Conservation (phyloP, 2,888 invertebrate genomes). For the Drosophila macrospina region DNA sequence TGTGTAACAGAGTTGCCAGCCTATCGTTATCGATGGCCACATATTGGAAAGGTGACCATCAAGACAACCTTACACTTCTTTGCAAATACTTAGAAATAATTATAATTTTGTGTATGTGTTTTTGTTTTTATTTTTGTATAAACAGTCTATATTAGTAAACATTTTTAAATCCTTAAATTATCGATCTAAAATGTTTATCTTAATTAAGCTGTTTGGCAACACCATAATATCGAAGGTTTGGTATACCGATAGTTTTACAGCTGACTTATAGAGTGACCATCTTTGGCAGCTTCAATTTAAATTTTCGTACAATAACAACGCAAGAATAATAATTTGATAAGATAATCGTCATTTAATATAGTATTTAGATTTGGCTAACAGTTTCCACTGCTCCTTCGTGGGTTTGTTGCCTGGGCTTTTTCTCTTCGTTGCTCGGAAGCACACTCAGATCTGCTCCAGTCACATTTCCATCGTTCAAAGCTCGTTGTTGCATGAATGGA, state of each 20-base stretch:
- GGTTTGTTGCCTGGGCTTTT: slow-evolving; percentile 4
- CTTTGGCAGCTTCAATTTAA: not conserved
- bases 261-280: slow-evolving; percentile 21
- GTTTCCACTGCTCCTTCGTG: slow-evolving; percentile 52
- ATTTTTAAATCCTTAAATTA: not conserved
- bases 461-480: not conserved
- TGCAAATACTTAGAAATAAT: not conserved
- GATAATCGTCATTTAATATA: not conserved
- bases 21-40: slow-evolving; percentile 1
- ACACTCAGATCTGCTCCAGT: not conserved
- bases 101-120: not conserved
- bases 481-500: slow-evolving; percentile 12
- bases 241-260: slow-evolving; percentile 11
- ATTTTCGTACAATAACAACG: not conserved
- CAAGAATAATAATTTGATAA: not conserved
- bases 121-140: too few relatives aligned
- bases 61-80: not conserved
- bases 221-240: not conserved
- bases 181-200: not conserved
- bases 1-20: slow-evolving; percentile 40
- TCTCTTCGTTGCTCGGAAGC: slow-evolving; percentile 10
- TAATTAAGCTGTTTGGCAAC: not conserved
- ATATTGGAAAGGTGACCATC: not conserved
- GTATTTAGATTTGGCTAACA: slow-evolving; percentile 43
- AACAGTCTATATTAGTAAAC: not conserved